phyloP scores from a whole-genome alignment of 2,888 invertebrate genomes.

The Apamea anceps region DNA sequence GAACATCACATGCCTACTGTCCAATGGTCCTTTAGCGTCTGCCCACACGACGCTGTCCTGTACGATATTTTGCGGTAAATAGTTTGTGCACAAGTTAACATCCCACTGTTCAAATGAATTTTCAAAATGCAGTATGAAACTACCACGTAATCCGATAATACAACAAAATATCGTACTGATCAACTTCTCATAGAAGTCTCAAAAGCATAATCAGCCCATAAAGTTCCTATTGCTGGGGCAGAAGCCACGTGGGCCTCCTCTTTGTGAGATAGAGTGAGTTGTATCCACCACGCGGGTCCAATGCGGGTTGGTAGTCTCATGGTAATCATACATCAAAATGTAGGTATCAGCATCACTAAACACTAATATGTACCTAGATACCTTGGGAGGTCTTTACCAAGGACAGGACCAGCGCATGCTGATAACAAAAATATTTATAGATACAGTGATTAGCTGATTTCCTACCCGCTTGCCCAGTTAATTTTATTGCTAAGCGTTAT shows the following conservation, averaged over 20 bases:
- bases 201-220: not conserved
- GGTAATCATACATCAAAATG: not conserved
- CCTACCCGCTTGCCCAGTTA: not conserved
- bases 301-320: not conserved
- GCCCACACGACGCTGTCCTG: not conserved
- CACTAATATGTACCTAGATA: not conserved
- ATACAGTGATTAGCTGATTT: not conserved
- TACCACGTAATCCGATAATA: not conserved
- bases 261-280: not conserved
- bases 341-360: not conserved
- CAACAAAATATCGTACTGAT: not conserved
- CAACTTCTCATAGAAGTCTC: not conserved
- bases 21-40: not conserved
- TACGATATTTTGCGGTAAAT: not conserved
- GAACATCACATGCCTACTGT: not conserved
- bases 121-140: not conserved
- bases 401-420: too few species aligned
- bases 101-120: not conserved
- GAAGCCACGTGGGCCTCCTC: not conserved
- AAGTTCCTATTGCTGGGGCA: not conserved
- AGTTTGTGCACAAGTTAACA: not conserved
- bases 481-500: conserved; percentile 27
- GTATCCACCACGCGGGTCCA: not conserved
- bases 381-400: too few species aligned
- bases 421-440: not conserved